Conservation (phyloP, 2,888 invertebrate species). For the Ametastegia equiseti region DNA sequence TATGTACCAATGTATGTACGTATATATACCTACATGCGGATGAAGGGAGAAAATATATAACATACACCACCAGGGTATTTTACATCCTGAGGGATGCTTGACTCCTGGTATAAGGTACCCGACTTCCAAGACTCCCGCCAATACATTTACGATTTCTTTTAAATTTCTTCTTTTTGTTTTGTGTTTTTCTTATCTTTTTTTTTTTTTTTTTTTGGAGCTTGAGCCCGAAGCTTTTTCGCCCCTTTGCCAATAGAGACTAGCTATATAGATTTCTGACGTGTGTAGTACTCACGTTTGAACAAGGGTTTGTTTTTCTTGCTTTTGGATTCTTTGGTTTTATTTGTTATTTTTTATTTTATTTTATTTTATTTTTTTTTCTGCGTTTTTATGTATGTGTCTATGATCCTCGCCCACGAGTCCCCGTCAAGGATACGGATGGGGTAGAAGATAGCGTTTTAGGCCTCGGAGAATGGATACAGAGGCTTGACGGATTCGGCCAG, state of each 20-base stretch:
- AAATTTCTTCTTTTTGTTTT: neutral
- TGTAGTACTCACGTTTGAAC: too few species aligned
- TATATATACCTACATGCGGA: too few species aligned
- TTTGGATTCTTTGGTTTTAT: too few species aligned
- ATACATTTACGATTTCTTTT: neutral
- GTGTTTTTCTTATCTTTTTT: neutral
- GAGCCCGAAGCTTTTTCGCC: neutral
- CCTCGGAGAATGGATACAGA: slow-evolving; percentile 15
- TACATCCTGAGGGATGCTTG: neutral
- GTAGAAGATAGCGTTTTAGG: slow-evolving; percentile 30
- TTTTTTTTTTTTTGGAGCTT: neutral
- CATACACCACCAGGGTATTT: neutral
- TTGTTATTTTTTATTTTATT: too few species aligned
- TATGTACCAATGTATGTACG: neutral
- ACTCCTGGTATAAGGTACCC: too few species aligned
- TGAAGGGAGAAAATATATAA: too few species aligned
- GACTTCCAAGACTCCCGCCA: neutral
- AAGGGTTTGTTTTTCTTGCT: too few species aligned
- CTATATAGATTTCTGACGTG: too few species aligned
- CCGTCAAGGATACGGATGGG: slow-evolving; percentile 39
- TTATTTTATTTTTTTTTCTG: too few species aligned
- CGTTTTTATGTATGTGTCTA: neutral
- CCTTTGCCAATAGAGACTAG: neutral
- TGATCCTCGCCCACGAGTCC: slow-evolving; percentile 15
- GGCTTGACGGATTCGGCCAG: slow-evolving; percentile 28